A percentile compares a stretch with the other conserved stretches of the same genome.
These are phyloP conservation scores for Drosophila mimica DNA, from an alignment of 2,888 invertebrate species.

Conservation along the genomic window DNA sequence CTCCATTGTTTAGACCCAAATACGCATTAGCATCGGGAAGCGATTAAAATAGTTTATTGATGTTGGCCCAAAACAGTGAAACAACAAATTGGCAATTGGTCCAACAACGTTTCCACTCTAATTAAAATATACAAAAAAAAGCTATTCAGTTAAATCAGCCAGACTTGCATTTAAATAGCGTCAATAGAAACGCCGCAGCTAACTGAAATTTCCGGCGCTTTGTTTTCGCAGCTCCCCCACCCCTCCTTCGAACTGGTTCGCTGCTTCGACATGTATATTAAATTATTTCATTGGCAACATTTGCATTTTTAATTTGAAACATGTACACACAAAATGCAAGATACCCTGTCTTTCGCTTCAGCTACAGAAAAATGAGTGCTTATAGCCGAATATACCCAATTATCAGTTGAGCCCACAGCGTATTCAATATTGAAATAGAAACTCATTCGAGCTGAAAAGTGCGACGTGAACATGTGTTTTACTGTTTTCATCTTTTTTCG, in stretches of 20 bases:
- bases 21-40: slow-evolving; percentile 55
- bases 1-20: slow-evolving; percentile 9
- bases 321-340: slow-evolving; percentile 60
- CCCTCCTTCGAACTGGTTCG: slow-evolving; percentile 36
- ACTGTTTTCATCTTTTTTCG: slow-evolving; percentile 11
- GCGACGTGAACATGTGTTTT: slow-evolving; percentile 78
- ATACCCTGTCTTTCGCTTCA: slow-evolving; percentile 28
- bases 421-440: slow-evolving; percentile 10
- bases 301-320: slow-evolving; percentile 79
- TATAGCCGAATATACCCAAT: slow-evolving; percentile 7
- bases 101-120: slow-evolving; percentile 66
- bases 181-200: slow-evolving; percentile 18
- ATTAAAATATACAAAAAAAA: slow-evolving; percentile 70
- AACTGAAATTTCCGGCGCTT: slow-evolving; percentile 67
- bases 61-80: slow-evolving; percentile 44
- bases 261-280: slow-evolving; percentile 61
- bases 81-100: slow-evolving; percentile 68
- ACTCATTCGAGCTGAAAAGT: slow-evolving; percentile 59
- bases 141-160: slow-evolving; percentile 57
- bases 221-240: slow-evolving; percentile 24
- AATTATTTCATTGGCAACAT: slow-evolving; percentile 70
- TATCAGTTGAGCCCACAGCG: neutral
- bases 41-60: slow-evolving; percentile 73
- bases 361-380: slow-evolving; percentile 1
- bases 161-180: slow-evolving; percentile 59